These are phyloP conservation scores for Dicycla oo DNA, from an alignment of 2,888 invertebrate genomes.

Conservation along the genomic window DNA sequence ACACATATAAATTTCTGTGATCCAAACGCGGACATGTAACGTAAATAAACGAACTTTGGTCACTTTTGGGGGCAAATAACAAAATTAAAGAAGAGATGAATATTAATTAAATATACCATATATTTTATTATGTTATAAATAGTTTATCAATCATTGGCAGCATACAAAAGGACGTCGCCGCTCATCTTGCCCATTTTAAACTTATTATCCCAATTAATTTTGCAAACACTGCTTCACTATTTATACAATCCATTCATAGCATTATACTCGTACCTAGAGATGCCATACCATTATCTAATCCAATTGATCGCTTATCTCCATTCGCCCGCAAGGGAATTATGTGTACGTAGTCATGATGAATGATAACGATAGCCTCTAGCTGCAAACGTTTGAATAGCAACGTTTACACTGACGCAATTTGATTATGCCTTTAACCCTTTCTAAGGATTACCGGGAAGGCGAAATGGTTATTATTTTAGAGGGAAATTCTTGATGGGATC, in stretches of 20 bases:
- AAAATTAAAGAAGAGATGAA: too few species aligned
- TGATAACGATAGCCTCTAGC: constrained; percentile 42
- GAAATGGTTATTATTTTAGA: constrained; percentile 21
- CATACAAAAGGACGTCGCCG: too few species aligned
- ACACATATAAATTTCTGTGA: too few species aligned
- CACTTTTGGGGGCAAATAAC: too few species aligned
- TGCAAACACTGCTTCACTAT: constrained; percentile 21
- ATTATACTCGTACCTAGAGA: constrained; percentile 2
- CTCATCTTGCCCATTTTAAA: too few species aligned
- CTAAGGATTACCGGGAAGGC: not conserved
- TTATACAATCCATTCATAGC: not conserved
- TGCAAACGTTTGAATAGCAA: constrained; percentile 25
- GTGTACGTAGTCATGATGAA: constrained; percentile 50
- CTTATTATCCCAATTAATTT: constrained; percentile 10
- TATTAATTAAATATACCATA: too few species aligned
- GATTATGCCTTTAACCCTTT: constrained; percentile 26
- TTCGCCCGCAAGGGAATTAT: constrained; percentile 57
- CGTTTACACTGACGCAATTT: constrained; percentile 25
- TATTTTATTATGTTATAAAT: too few species aligned
- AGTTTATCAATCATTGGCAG: not conserved
- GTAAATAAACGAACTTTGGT: too few species aligned
- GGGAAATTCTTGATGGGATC: constrained; percentile 1
- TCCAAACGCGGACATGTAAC: too few species aligned
- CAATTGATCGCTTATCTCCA: constrained; percentile 57
- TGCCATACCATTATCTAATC: constrained; percentile 48